phyloP scores from a whole-genome alignment of 2,797 vertebrate genomes.

The Moxostoma hubbsi region DNA sequence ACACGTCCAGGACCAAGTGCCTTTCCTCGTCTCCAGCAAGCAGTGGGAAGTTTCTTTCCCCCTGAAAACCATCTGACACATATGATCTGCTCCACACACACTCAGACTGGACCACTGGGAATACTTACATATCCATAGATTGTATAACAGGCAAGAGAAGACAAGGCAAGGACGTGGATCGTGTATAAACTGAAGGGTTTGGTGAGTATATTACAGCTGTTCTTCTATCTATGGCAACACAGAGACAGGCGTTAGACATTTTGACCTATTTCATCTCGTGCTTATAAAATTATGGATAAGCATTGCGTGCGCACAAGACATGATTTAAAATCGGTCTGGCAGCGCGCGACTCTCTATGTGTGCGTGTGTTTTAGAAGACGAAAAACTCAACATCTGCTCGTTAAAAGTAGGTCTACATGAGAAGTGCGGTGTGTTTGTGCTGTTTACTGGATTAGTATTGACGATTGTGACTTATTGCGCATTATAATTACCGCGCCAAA shows the following conservation, averaged over 20 bases:
- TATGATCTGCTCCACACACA: constrained; percentile 26
- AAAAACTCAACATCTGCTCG: constrained; percentile 28
- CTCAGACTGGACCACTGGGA: constrained; percentile 5
- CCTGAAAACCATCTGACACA: constrained; percentile 30
- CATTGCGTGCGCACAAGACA: constrained; percentile 20
- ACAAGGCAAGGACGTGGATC: neutral
- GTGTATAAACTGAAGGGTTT: neutral
- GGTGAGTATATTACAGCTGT: constrained; percentile 40
- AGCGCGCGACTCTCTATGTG: neutral
- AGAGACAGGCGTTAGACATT: constrained; percentile 12
- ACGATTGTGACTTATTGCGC: neutral
- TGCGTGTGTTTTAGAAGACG: neutral
- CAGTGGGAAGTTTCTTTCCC: constrained; percentile 53
- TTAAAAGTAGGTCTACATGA: constrained; percentile 39
- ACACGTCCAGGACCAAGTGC: constrained; percentile 31
- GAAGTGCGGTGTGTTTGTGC: constrained; percentile 5
- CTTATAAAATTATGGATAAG: constrained; percentile 23
- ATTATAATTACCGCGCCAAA: neutral
- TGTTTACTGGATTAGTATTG: constrained; percentile 19
- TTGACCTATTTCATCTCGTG: constrained; percentile 32
- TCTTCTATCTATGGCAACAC: neutral
- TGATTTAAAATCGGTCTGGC: constrained; percentile 25
- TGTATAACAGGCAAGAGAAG: constrained; percentile 1
- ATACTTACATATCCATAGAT: constrained; percentile 24
- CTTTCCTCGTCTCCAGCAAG: constrained; percentile 29